These are phyloP conservation scores for Sisor rabdophorus DNA, from an alignment of 2,113 vertebrate genomes.

Conservation along the genomic window DNA sequence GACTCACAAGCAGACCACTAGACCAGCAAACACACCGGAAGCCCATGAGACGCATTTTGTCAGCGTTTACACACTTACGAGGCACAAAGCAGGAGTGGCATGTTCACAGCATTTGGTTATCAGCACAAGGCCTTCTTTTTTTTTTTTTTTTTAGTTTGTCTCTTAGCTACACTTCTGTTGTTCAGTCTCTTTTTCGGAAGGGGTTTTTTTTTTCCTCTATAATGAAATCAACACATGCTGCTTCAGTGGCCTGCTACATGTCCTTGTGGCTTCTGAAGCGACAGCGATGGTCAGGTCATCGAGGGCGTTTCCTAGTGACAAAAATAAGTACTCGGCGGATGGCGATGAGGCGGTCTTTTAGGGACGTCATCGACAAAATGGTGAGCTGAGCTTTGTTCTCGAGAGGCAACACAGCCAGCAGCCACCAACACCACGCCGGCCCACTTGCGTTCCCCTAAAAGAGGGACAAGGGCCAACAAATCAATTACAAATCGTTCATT, in stretches of 20 bases:
- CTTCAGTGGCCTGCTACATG: slow-evolving; percentile 29
- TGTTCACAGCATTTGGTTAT: slow-evolving; percentile 29
- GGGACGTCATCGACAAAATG: slow-evolving; percentile 81
- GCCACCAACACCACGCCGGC: slow-evolving; percentile 92
- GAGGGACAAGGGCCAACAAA: slow-evolving; percentile 3
- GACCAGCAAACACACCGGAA: slow-evolving; percentile 17
- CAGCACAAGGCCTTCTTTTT: slow-evolving; percentile 22
- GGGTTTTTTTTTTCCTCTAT: neutral
- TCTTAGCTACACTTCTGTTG: slow-evolving; percentile 2
- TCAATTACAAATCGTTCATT: too few species aligned
- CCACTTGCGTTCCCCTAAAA: slow-evolving; percentile 78
- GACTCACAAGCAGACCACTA: neutral
- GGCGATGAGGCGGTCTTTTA: slow-evolving; percentile 85
- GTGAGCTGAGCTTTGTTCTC: slow-evolving; percentile 86
- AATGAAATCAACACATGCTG: slow-evolving; percentile 8
- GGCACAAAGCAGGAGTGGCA: slow-evolving; percentile 32
- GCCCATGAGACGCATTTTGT: slow-evolving; percentile 35
- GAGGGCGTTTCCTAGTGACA: slow-evolving; percentile 82
- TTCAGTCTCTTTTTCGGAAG: neutral
- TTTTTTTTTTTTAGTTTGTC: neutral
- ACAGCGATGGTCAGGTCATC: slow-evolving; percentile 60
- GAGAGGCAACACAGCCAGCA: slow-evolving; percentile 82
- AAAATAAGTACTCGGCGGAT: slow-evolving; percentile 83
- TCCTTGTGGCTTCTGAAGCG: slow-evolving; percentile 18
- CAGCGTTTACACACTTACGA: slow-evolving; percentile 24